Evolutionary conservation across 2,797 vertebrate genomes (phyloP).

Genomic region (Geotrypetes seraphini): DNA sequence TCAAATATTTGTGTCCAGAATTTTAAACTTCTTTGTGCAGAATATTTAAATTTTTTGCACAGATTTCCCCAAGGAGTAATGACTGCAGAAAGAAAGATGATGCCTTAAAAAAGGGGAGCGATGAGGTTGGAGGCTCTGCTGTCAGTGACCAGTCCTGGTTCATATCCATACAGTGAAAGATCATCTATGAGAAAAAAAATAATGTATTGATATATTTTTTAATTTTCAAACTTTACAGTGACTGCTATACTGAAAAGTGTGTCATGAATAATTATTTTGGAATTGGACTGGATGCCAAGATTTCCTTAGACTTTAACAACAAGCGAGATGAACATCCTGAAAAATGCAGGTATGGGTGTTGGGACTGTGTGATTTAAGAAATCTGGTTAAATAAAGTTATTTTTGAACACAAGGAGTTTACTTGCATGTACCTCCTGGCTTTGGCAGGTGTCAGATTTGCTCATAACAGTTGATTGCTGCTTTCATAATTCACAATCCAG

Average conservation of each 20-base stretch:
- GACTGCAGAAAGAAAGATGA: too few species aligned
- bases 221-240: constrained; percentile 45
- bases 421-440: neutral
- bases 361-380: too few species aligned
- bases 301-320: constrained; percentile 95
- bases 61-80: neutral
- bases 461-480: too few species aligned
- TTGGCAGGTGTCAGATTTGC: too few species aligned
- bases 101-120: neutral
- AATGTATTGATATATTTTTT: accelerated
- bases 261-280: constrained; percentile 98
- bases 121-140: neutral
- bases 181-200: neutral
- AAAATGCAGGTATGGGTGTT: constrained; percentile 85
- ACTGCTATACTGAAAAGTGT: constrained; percentile 87
- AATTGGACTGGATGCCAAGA: constrained; percentile 92
- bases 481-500: too few species aligned
- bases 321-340: constrained; percentile 93
- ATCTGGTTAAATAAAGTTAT: too few species aligned
- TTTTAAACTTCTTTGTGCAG: too few species aligned
- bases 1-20: too few species aligned
- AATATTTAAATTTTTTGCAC: too few species aligned
- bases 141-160: neutral
- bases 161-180: neutral
- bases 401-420: neutral